phyloP scores from a whole-genome alignment of 2,888 invertebrate genomes.

The Myathropa florea region DNA sequence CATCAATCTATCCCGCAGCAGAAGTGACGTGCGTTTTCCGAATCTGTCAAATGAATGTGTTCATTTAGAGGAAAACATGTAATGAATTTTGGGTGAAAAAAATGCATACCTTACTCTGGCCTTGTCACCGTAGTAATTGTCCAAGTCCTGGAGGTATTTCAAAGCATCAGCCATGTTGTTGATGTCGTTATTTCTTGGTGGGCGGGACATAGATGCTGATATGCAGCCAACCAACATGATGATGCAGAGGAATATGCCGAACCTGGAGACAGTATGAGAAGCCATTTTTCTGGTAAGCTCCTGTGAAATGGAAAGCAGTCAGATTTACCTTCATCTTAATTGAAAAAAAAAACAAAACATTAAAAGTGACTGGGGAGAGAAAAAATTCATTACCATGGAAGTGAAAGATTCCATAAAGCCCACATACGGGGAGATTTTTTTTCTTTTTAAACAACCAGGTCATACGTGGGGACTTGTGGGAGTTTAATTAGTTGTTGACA shows the following conservation, averaged over 20 bases:
- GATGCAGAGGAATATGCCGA: conserved; percentile 67
- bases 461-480: not conserved
- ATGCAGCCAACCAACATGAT: conserved; percentile 66
- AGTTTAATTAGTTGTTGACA: not conserved
- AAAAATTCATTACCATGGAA: not conserved
- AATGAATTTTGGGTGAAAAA: not conserved
- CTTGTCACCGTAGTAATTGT: conserved; percentile 85
- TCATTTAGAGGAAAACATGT: not conserved
- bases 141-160: conserved; percentile 85
- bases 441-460: too few species aligned
- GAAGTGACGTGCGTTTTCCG: conserved; percentile 77
- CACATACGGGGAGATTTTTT: not conserved
- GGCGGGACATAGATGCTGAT: conserved; percentile 77
- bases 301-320: conserved; percentile 4
- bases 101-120: conserved; percentile 84
- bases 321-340: not conserved
- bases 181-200: conserved; percentile 81
- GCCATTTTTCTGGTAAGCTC: conserved; percentile 39
- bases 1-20: conserved; percentile 75
- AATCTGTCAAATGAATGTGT: conserved; percentile 73
- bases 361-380: not conserved
- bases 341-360: not conserved
- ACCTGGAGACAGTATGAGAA: conserved; percentile 56
- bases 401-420: too few species aligned
- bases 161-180: conserved; percentile 86